Percentiles rank a stretch among this genome's conserved stretches.
These are phyloP conservation scores for Riparia riparia DNA, from an alignment of 2,113 vertebrate species.

Conservation along the genomic window DNA sequence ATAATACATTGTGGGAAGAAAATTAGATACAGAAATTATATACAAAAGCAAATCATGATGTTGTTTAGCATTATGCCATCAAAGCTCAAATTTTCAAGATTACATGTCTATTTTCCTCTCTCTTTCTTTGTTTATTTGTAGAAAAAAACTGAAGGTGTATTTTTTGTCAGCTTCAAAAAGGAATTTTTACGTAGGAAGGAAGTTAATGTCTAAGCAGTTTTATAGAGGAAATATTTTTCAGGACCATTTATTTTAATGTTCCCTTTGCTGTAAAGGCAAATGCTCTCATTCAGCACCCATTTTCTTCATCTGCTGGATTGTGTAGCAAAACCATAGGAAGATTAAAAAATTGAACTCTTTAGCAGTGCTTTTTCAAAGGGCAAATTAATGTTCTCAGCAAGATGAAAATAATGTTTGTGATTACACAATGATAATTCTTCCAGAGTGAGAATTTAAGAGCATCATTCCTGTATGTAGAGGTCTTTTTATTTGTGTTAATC, in stretches of 20 bases:
- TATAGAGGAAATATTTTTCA: slow-evolving; percentile 20
- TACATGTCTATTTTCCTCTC: not conserved
- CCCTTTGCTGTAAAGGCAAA: not conserved
- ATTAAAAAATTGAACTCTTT: not conserved
- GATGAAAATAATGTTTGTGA: not conserved
- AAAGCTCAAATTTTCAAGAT: not conserved
- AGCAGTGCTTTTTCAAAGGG: not conserved
- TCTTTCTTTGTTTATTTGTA: not conserved
- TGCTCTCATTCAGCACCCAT: not conserved
- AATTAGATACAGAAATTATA: not conserved
- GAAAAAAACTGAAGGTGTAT: not conserved
- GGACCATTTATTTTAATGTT: slow-evolving; percentile 37
- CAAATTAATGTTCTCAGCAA: not conserved
- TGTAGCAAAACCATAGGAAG: not conserved
- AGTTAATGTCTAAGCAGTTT: not conserved
- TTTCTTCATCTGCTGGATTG: not conserved
- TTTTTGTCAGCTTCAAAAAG: not conserved
- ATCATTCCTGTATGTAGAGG: not conserved
- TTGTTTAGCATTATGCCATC: not conserved
- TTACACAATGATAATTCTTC: not conserved
- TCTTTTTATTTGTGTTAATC: not conserved
- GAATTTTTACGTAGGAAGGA: not conserved
- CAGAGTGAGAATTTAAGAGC: not conserved
- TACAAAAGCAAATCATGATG: not conserved
- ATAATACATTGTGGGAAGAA: not conserved